A percentile compares a stretch with the other conserved stretches of the same genome.
Conservation (phyloP, 2,113 vertebrate species). For the Speoplatyrhinus poulsoni region DNA sequence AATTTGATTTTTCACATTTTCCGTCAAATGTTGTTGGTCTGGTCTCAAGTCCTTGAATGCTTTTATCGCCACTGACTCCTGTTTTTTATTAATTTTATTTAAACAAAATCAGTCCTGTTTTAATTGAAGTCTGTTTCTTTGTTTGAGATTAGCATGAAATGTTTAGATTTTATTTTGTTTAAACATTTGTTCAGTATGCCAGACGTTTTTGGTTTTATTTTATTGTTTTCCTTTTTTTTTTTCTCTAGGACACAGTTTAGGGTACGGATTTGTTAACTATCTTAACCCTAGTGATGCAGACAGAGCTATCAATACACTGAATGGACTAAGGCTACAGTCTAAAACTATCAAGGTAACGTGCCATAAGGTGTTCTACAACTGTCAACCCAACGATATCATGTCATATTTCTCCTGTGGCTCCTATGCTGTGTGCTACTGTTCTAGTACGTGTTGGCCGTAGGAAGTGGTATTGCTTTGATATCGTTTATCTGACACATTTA, state of each 20-base stretch:
- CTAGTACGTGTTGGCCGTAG: conserved; percentile 62
- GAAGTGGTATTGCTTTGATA: conserved; percentile 51
- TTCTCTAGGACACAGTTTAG: conserved; percentile 97
- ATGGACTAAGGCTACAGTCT: conserved; percentile 98
- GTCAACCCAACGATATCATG: conserved; percentile 75
- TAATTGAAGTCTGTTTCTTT: conserved; percentile 54
- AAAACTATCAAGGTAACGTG: conserved; percentile 99
- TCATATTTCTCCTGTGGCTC: conserved; percentile 68
- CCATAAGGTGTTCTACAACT: conserved; percentile 81
- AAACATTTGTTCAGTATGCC: conserved; percentile 74
- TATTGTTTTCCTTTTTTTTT: conserved; percentile 82
- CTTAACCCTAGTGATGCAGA: conserved; percentile 98
- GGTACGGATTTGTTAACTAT: conserved; percentile 99
- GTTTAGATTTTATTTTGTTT: conserved; percentile 74
- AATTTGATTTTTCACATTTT: not conserved
- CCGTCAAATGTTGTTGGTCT: conserved; percentile 16
- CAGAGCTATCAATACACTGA: conserved; percentile 99
- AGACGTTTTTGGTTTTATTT: conserved; percentile 72
- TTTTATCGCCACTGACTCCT: conserved; percentile 16
- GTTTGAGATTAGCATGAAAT: conserved; percentile 67
- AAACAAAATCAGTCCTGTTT: conserved; percentile 46
- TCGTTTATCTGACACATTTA: conserved; percentile 48
- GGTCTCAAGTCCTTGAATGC: conserved; percentile 14
- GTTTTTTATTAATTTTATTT: conserved; percentile 49
- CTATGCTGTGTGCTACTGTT: conserved; percentile 65